These are phyloP conservation scores for Brachionus angularis DNA, from an alignment of 1,140 invertebrate genomes.

Conservation along the genomic window DNA sequence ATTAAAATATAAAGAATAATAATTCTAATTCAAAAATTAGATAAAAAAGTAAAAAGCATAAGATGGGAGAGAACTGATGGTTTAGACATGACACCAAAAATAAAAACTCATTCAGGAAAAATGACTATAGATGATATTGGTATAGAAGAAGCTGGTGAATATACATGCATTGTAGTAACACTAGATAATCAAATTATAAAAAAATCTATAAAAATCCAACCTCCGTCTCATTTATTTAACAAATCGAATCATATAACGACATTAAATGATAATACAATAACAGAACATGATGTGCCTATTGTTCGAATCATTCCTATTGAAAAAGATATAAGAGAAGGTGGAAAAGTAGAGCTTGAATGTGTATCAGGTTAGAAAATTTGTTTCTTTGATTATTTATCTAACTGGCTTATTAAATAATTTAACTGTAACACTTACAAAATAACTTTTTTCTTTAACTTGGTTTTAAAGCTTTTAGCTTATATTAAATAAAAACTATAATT, in stretches of 20 bases:
- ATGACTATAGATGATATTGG: background rate
- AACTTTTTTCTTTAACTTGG: no score
- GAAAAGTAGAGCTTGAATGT: conserved; percentile 29
- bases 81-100: background rate
- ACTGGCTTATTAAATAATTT: background rate
- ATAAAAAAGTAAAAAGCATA: conserved; percentile 30
- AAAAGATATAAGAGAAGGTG: conserved; percentile 22
- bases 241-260: background rate
- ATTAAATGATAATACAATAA: background rate
- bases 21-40: no score
- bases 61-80: conserved; percentile 20
- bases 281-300: background rate
- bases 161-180: conserved; percentile 7
- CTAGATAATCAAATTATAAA: background rate
- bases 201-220: conserved; percentile 10
- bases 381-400: background rate
- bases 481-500: no score
- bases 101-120: background rate
- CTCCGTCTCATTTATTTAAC: background rate
- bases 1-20: no score
- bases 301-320: conserved; percentile 29
- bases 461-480: background rate
- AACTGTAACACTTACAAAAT: background rate
- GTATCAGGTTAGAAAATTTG: conserved; percentile 16
- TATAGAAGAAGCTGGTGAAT: background rate